Base-by-base conservation (phyloP, 2,113 vertebrate species). In the Nematolebias whitei region DNA sequence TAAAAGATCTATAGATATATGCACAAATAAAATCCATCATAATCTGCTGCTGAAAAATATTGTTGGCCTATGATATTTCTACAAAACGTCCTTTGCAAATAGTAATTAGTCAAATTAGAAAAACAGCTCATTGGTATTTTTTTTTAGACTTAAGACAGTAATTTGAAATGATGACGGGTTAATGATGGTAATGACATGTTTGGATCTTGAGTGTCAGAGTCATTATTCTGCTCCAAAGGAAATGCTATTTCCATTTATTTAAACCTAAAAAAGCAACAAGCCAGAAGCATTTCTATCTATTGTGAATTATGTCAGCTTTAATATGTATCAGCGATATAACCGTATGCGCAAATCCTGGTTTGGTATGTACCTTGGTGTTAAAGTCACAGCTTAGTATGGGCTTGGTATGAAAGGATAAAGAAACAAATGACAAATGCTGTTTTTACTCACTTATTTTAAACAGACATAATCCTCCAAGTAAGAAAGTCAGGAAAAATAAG, bases 11-110 rank as follows among this genome's bases (percentile, higher is more conserved):
- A 32, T 68, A 12, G 63, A 80, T 78, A 55, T 76, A 77, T 73
- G 68, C 60, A 64, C 68, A 65, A 73, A 84, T 88, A 45, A 86
- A 80, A 85, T 86, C 80, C 68, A 63, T 80, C 74, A 62, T 58
- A 76, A 72, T 41, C 69, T 85, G 68, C 79, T 84, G 76, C 80
- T 76, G 63, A 74, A 76, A 77, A 56, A 78, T 73, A 68, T 72
- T 78, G 70, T 50, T 69, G 68, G 58, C 61, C 24, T 77, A 71
- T 82, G 75, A 79, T 72, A 76, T 64, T 61, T 61, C 63, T 63
- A 75, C 77, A 68, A 18, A 38, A 35, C 5, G 2, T 50, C 63
- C 71, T 73, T 85, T 63, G 73, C 82, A 81, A 84, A 87, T 64
- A 87, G 83, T 68, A 83, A 78, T 81, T 65, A 84, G 56, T 26